Percentiles rank a stretch among this genome's conserved stretches.
Evolutionary conservation across 2,113 vertebrate genomes (phyloP).

Genomic region (Poeciliopsis retropinna): DNA sequence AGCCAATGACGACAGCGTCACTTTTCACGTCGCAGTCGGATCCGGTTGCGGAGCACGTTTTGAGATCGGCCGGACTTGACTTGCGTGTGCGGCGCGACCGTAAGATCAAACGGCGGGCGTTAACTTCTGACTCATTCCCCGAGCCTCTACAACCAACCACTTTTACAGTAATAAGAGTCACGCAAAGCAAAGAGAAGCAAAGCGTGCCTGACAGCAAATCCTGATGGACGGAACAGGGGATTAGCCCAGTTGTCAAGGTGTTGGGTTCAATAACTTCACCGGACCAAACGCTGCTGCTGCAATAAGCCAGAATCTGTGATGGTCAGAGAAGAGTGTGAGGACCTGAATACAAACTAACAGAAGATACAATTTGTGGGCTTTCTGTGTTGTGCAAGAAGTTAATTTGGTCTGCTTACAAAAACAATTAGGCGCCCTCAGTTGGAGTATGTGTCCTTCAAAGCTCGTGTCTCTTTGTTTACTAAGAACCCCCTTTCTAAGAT

Average conservation of each 20-base stretch:
- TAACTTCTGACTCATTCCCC: constrained; percentile 1
- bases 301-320: background rate
- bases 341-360: background rate
- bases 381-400: background rate
- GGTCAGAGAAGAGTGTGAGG: background rate
- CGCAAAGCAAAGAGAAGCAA: background rate
- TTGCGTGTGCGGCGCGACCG: constrained; percentile 1
- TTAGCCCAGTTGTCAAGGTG: constrained; percentile 1
- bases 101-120: constrained; percentile 5
- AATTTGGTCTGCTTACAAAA: constrained; percentile 16
- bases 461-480: too few relatives aligned
- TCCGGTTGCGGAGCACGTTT: constrained; percentile 26
- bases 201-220: constrained; percentile 1
- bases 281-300: constrained; percentile 3
- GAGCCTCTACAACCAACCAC: background rate
- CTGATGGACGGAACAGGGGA: background rate
- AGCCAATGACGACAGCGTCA: constrained; percentile 29
- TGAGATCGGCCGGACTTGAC: constrained; percentile 12
- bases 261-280: background rate
- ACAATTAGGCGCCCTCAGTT: background rate
- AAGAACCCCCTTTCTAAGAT: too few relatives aligned
- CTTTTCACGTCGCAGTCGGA: constrained; percentile 37
- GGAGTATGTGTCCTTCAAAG: background rate
- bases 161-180: background rate
- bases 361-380: background rate